Evolutionary conservation across 2,888 invertebrate species (phyloP).

Genomic region (Cheilosia scutellata): DNA sequence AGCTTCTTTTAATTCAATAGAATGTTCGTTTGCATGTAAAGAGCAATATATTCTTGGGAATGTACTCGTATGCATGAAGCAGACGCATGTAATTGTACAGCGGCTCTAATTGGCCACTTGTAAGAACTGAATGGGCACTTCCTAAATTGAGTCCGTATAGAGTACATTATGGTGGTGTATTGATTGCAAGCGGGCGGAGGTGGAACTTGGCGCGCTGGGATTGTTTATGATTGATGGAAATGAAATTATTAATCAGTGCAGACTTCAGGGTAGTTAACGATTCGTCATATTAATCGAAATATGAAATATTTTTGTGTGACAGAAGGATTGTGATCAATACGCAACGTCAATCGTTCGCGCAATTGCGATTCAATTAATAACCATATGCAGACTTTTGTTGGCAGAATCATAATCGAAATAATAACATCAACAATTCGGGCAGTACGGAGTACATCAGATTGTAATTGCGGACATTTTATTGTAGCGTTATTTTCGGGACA

Average conservation of each 20-base stretch:
- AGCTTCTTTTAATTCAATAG: constrained; percentile 2
- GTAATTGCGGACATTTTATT: no score
- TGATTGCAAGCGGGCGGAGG: not conserved
- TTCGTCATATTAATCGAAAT: not conserved
- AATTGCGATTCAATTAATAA: no score
- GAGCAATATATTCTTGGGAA: constrained; percentile 31
- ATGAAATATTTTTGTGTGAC: not conserved
- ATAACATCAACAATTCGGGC: no score
- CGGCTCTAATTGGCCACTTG: constrained; percentile 65
- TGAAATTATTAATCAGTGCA: not conserved
- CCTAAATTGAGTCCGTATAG: constrained; percentile 28
- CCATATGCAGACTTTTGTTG: no score
- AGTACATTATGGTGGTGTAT: not conserved
- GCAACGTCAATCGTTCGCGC: not conserved
- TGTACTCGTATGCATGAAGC: constrained; percentile 4
- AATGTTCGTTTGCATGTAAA: not conserved
- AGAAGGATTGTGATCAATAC: not conserved
- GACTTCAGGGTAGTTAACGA: not conserved
- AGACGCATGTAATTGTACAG: constrained; percentile 45
- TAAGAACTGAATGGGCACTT: constrained; percentile 61
- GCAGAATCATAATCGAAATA: no score
- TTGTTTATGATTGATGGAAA: not conserved
- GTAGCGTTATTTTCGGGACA: no score
- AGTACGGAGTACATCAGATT: no score
- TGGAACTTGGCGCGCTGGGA: not conserved